These are phyloP conservation scores for Paraplagusia blochii DNA, from an alignment of 2,113 vertebrate species.

Conservation along the genomic window DNA sequence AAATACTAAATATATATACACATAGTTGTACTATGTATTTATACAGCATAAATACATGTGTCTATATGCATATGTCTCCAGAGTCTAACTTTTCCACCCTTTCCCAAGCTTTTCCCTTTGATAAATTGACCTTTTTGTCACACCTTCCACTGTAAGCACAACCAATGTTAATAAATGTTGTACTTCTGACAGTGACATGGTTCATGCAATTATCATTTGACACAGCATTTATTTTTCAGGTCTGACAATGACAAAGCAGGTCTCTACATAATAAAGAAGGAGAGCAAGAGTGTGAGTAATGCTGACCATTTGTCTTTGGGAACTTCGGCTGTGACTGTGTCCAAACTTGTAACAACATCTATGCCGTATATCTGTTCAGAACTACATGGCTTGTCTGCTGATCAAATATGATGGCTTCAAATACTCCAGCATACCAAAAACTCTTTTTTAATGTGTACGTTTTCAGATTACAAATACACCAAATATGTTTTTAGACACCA, in stretches of 20 bases:
- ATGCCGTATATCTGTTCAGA: background rate
- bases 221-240: conserved; percentile 15
- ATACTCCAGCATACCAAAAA: background rate
- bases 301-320: conserved; percentile 13
- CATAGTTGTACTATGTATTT: background rate
- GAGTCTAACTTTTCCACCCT: background rate
- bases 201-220: conserved; percentile 9
- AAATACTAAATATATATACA: background rate
- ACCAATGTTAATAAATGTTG: conserved; percentile 32
- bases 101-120: conserved; percentile 17
- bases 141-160: conserved; percentile 1
- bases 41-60: background rate
- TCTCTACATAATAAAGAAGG: conserved; percentile 27
- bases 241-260: conserved; percentile 40
- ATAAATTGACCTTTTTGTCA: conserved; percentile 27
- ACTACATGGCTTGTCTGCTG: conserved; percentile 2
- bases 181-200: conserved; percentile 35
- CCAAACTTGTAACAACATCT: background rate
- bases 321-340: conserved; percentile 7
- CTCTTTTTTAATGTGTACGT: too few relatives aligned
- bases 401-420: conserved; percentile 7
- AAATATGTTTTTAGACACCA: too few relatives aligned
- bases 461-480: too few relatives aligned
- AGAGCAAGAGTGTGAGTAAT: conserved; percentile 34
- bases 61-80: conserved; percentile 2